Evolutionary conservation across 2,797 vertebrate genomes (phyloP), one percentile per base, ranked within the genome.

Genomic region (Cuniculus paca): DNA sequence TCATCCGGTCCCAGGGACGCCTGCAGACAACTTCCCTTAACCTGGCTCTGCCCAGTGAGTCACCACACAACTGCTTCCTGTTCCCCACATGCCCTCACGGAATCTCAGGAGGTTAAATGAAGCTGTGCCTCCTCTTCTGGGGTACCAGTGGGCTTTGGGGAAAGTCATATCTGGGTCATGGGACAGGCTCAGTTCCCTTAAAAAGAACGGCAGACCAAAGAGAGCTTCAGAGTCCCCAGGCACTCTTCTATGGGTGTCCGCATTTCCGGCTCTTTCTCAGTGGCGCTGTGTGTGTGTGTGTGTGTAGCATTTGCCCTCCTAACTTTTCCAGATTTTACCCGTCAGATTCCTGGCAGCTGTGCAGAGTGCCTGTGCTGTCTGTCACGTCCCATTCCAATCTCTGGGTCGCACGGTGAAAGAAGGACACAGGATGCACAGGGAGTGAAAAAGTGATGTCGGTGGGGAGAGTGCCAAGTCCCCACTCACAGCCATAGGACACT

Each of bases 301-400:
- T 84, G 90, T 81, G 97, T 97, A 97, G 98, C 98, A 97, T 94
- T 94, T 96, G 98, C 98, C 97, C 98, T 75, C 84, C 97, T 48
- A 60, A 97, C 98, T 93, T 95, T 95, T 11, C 58, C 94, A 92
- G 98, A 98, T 98, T 31, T 75, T 98, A 98, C 98, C 98, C 98
- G 7, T 98, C 97, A 90, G 74, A 95, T 98, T 99, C 98, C 98
- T 98, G 98, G 99, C 98, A 98, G 98, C 98, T 82, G 85, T 39
- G 65, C 96, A 97, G 96, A 48, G 98, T 36, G 98, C 98, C 98
- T 99, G 99, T 99, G 98, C 98, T 96, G 98, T 98, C 98, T 94
- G 99, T 99, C 99, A 99, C 99, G 99, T 99, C 98, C 98, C 98
- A 98, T 98, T 98, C 98, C 93, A 96, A 98, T 98, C 91, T 96